Percentiles rank a stretch among this genome's conserved stretches.
Conservation (phyloP, 2,888 invertebrate species). For the Chymomyza fuscimana region DNA sequence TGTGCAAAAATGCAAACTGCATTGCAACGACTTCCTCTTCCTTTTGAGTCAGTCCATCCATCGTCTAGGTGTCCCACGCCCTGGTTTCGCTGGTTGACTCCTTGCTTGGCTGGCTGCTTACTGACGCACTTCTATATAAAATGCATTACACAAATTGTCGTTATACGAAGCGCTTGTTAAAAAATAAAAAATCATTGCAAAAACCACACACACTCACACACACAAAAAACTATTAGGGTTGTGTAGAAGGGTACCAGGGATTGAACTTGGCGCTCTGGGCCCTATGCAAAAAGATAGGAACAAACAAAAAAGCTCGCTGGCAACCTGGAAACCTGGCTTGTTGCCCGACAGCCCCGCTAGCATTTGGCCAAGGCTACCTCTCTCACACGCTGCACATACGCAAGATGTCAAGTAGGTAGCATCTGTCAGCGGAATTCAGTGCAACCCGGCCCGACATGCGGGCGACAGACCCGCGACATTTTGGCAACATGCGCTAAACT, state of each 20-base stretch:
- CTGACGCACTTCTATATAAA: constrained; percentile 20
- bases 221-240: constrained; percentile 16
- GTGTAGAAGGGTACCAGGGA: background rate
- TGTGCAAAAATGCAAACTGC: constrained; percentile 16
- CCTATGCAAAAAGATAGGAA: background rate
- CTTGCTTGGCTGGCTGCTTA: background rate
- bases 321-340: background rate
- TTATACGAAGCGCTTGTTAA: background rate
- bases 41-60: background rate
- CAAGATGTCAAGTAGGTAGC: constrained; percentile 20
- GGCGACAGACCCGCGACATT: constrained; percentile 39
- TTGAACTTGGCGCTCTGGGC: background rate
- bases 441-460: constrained; percentile 36
- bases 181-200: background rate
- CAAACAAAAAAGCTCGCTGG: background rate
- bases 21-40: background rate
- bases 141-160: constrained; percentile 55
- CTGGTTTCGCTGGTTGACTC: background rate
- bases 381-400: background rate
- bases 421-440: constrained; percentile 43
- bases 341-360: background rate
- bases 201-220: constrained; percentile 18
- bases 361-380: background rate
- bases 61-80: background rate
- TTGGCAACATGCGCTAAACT: constrained; percentile 34